Evolutionary conservation across 2,888 invertebrate species (phyloP).

Genomic region (Pasiphila rectangulata): DNA sequence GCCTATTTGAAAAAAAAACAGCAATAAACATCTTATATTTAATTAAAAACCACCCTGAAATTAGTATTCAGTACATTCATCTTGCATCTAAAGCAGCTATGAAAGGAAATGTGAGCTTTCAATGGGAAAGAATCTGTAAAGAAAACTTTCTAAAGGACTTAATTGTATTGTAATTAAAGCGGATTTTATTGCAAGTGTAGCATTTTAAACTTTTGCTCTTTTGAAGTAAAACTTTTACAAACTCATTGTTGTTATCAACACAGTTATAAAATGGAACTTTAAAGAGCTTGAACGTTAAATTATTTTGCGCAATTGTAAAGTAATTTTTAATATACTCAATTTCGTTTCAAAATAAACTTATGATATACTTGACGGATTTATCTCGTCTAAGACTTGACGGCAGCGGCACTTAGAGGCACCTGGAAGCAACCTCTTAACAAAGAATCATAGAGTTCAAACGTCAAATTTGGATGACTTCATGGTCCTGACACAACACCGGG

Average conservation of each 20-base stretch:
- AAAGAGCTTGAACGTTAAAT: too few species aligned
- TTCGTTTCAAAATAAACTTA: too few species aligned
- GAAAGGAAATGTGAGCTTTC: constrained; percentile 47
- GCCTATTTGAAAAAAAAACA: not conserved
- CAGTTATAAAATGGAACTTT: not conserved
- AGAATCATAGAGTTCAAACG: too few species aligned
- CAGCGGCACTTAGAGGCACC: too few species aligned
- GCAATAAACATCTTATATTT: constrained; percentile 31
- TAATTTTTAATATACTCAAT: too few species aligned
- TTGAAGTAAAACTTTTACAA: constrained; percentile 3
- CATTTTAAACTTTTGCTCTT: constrained; percentile 5
- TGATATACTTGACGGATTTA: too few species aligned
- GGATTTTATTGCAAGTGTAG: constrained; percentile 12
- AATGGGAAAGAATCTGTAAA: constrained; percentile 51
- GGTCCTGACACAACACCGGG: too few species aligned
- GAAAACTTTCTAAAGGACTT: constrained; percentile 29
- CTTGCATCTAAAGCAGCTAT: constrained; percentile 57
- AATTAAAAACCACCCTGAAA: constrained; percentile 41
- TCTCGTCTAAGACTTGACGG: too few species aligned
- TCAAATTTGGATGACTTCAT: too few species aligned
- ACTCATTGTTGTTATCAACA: not conserved
- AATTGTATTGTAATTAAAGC: constrained; percentile 28
- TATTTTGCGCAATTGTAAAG: too few species aligned
- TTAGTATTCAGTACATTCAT: constrained; percentile 58
- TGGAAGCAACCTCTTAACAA: too few species aligned